These are phyloP conservation scores for Tapera naevia DNA, from an alignment of 2,797 vertebrate genomes.

Conservation along the genomic window DNA sequence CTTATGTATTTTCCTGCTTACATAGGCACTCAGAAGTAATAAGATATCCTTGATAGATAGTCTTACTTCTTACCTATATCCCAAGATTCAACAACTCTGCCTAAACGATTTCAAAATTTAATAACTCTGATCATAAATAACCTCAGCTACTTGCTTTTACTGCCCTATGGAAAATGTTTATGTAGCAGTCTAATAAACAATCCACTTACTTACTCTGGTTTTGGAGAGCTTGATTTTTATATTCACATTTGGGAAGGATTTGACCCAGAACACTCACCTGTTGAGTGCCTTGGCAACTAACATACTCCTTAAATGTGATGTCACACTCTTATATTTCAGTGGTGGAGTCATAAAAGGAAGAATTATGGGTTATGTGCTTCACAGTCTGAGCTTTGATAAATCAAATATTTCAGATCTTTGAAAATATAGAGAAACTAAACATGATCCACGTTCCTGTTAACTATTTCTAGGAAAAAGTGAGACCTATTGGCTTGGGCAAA, in stretches of 20 bases:
- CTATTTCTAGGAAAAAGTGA: background rate
- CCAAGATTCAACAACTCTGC: background rate
- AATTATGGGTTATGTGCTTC: background rate
- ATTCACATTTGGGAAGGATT: background rate
- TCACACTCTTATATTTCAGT: background rate
- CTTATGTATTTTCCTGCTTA: background rate
- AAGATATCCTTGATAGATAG: background rate
- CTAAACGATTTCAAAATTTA: background rate
- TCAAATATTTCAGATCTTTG: background rate
- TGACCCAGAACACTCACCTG: background rate
- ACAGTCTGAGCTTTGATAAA: background rate
- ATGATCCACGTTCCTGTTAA: no score
- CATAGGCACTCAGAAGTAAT: background rate
- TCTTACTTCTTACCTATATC: background rate
- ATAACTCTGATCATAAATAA: background rate
- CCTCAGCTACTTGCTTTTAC: background rate
- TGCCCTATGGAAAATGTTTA: background rate
- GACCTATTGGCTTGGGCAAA: background rate
- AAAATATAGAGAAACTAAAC: background rate
- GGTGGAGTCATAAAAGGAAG: background rate
- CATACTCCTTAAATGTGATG: background rate
- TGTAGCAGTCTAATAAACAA: background rate
- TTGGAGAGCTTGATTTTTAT: background rate
- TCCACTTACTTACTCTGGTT: background rate
- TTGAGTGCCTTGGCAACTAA: background rate